phyloP scores from a whole-genome alignment of 2,113 vertebrate genomes.

The Glareola pratincola region DNA sequence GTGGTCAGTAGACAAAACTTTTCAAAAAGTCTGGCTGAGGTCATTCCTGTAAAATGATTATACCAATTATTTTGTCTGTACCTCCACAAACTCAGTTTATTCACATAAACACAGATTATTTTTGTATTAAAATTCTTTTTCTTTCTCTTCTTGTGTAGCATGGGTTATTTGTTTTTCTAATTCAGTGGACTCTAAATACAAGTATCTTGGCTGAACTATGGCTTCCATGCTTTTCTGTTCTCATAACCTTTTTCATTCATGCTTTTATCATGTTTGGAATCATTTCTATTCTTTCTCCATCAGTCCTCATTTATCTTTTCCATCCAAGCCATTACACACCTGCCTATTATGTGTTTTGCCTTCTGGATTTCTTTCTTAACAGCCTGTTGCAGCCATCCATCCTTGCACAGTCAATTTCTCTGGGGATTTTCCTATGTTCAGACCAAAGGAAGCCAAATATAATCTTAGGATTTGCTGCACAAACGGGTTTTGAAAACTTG shows the following conservation, averaged over 20 bases:
- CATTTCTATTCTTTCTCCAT: not conserved
- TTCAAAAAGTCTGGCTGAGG: not conserved
- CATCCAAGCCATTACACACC: not conserved
- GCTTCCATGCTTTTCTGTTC: not conserved
- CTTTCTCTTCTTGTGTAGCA: not conserved
- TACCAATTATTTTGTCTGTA: not conserved
- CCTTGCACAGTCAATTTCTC: not conserved
- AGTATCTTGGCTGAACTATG: not conserved
- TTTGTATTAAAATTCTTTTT: not conserved
- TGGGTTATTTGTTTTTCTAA: not conserved
- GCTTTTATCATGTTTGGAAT: not conserved
- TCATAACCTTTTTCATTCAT: not conserved
- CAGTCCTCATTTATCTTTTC: not conserved
- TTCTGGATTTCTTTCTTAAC: not conserved
- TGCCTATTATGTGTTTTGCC: not conserved
- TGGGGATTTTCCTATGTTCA: not conserved
- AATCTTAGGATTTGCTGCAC: not conserved
- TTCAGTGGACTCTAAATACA: not conserved
- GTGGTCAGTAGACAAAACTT: not conserved
- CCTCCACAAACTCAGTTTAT: not conserved
- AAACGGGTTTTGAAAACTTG: not conserved
- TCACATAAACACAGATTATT: not conserved
- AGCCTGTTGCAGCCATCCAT: not conserved
- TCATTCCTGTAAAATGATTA: not conserved
- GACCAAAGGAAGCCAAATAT: not conserved